Evolutionary conservation across 2,113 vertebrate genomes (phyloP), one percentile per base, ranked within the genome.

Genomic region (Craseonycteris thonglongyai): DNA sequence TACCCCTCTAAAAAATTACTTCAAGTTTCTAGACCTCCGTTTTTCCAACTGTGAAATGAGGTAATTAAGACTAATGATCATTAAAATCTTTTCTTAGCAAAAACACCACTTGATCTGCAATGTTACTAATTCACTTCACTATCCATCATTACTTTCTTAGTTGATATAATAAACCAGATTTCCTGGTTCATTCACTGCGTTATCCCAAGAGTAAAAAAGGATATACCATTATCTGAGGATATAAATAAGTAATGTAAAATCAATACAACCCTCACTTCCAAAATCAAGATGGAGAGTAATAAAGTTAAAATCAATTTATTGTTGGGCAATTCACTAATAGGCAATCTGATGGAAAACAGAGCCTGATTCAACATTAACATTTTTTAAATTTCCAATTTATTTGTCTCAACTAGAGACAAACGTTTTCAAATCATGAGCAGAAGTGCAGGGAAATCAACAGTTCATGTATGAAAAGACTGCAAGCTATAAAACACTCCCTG

Each of bases 21-120:
- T 83, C 18, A 90, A 56, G 75, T 88, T 79, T 88, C 56, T 61
- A 87, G 21, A 26, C 24, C 30, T 93, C 28, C 74, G 40, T 80
- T 91, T 96, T 93, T 61, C 54, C 35, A 95, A n/a, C 40, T 79
- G 49, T 81, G n/a, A 97, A 95, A 81, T 80, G 30, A 84, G 18
- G 11, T 86, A 22, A 90, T 21, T 21, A 63, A 24, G 38, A 89
- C 24, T 69, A 95, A 28, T 38, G 5, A 54, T 56, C 21, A 80
- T 42, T 88, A 28, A 96, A 95, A 33, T 91, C 15, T 56, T 92
- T 74, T 87, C 30, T 56, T 59, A 82, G 22, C 21, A 92, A 28
- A 71, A 79, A 71, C 18, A 65, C 45, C 21, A 75, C 56, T 84
- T 94, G 42, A 87, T 69, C 33, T 63, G 40, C 30, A 76, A 91